Base-by-base conservation (phyloP, 2,888 invertebrate species). In the Netelia inedita region DNA sequence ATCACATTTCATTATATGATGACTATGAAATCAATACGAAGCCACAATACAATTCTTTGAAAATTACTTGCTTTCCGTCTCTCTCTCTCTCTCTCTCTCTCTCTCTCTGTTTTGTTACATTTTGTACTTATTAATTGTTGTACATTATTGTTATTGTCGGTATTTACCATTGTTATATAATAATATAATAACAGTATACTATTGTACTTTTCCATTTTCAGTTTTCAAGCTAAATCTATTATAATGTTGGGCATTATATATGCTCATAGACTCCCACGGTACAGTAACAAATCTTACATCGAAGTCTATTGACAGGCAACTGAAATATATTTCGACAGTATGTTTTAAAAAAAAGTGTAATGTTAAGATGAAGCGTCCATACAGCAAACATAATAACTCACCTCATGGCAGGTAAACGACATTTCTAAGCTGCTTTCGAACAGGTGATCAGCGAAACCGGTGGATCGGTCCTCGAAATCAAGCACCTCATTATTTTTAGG, bases 371-470 rank as follows among this genome's bases (percentile, higher is more conserved):
- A 69, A 69, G 28, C 8, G 14, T 28, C 53, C 69, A 69, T 69
- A 53, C 23, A 53, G 16, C 69, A 69, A 69, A 53, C 69, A 28
- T 53, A 69, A 53, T 69, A 3, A 6, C 53, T 69, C 53, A 69
- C 69, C 69, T 69, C 53, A 69, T 23, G 23, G n/a, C 28, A 50
- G 53, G 69, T 50, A 2, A 53, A 69, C 69, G 68, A 50, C 21
- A n/a, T 53, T 69, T 69, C 50, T 14, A 28, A 69, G 69, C 69
- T 53, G 28, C 28, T 53, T 28, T 69, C 53, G 23, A 69, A 23
- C 53, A 69, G 69, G 28, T 53, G 69, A 28, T 69, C 53, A 69
- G 21, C 69, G 28, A 69, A 69, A 50, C 69, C 50, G 53, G 53
- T 14, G 11, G 53, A 19, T 69, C 23, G 53, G 53, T 53, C 69